Conservation (phyloP, 2,113 vertebrate genomes). For the Australoheros scitulus region DNA sequence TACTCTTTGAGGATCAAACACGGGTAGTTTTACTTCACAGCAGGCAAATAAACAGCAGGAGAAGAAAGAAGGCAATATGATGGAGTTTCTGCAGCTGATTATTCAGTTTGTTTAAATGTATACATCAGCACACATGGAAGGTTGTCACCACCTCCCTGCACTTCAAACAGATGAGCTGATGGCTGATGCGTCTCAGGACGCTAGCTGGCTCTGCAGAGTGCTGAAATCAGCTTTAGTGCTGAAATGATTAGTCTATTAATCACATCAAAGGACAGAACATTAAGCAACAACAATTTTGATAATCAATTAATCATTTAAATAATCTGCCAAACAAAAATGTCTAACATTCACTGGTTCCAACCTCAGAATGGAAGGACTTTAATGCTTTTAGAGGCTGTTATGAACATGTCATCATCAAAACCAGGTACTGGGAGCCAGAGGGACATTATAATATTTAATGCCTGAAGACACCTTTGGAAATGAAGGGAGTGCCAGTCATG, state of each 20-base stretch:
- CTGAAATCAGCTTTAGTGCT: not conserved
- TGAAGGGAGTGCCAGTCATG: not conserved
- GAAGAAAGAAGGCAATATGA: slow-evolving; percentile 5
- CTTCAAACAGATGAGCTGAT: slow-evolving; percentile 28
- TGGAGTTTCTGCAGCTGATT: slow-evolving; percentile 25
- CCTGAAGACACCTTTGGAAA: not conserved
- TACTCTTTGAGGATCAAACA: slow-evolving; percentile 60
- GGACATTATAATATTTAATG: not conserved
- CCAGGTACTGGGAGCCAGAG: not conserved
- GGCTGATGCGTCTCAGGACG: not conserved
- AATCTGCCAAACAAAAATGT: not conserved
- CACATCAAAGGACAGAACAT: not conserved
- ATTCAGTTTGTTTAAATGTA: slow-evolving; percentile 53
- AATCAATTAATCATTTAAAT: not conserved
- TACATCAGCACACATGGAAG: slow-evolving; percentile 7
- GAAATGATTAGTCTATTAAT: slow-evolving; percentile 6
- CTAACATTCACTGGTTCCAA: not conserved
- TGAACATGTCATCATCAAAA: not conserved
- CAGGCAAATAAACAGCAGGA: slow-evolving; percentile 40
- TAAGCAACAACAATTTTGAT: not conserved
- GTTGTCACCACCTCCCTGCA: slow-evolving; percentile 32
- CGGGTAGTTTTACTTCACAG: slow-evolving; percentile 16
- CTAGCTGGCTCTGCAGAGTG: not conserved
- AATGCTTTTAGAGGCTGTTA: not conserved
- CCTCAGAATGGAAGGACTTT: not conserved